A percentile compares a stretch with the other conserved stretches of the same genome.
Conservation (phyloP, 2,888 invertebrate genomes). For the Diloba caeruleocephala region DNA sequence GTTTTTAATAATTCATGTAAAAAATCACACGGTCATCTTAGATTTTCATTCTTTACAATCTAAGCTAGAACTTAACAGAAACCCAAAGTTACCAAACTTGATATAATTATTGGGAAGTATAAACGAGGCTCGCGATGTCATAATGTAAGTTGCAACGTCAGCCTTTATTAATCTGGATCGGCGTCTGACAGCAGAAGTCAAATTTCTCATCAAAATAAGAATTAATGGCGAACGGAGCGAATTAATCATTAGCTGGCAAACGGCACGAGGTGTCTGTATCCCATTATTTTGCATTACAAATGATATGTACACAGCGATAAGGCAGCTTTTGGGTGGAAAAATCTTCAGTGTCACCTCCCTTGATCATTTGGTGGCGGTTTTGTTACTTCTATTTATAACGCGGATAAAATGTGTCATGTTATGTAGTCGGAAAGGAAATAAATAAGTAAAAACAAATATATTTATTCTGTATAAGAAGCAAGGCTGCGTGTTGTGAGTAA, state of each 20-base stretch:
- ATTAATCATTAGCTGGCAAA: slow-evolving; percentile 88
- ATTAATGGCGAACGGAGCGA: slow-evolving; percentile 87
- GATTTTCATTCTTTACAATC: not conserved
- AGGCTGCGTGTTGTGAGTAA: too few species aligned
- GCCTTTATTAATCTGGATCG: slow-evolving; percentile 87
- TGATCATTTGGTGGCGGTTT: slow-evolving; percentile 63
- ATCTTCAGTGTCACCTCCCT: slow-evolving; percentile 77
- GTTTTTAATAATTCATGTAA: too few species aligned
- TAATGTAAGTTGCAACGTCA: slow-evolving; percentile 86
- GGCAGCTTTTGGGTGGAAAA: slow-evolving; percentile 79
- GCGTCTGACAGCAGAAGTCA: slow-evolving; percentile 87
- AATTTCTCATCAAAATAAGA: slow-evolving; percentile 89
- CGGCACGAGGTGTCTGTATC: slow-evolving; percentile 88
- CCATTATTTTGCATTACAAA: slow-evolving; percentile 90
- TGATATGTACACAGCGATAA: slow-evolving; percentile 87
- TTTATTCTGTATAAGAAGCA: too few species aligned
- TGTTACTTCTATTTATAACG: slow-evolving; percentile 26
- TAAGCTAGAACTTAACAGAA: not conserved
- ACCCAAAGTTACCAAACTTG: slow-evolving; percentile 24
- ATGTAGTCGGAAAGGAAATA: too few species aligned
- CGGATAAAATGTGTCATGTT: not conserved
- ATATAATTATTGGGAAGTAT: slow-evolving; percentile 49
- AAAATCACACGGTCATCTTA: too few species aligned
- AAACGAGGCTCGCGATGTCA: slow-evolving; percentile 66
- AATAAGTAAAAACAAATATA: too few species aligned